Base-by-base conservation (phyloP, 2,888 invertebrate species). In the Eremobia ochroleuca region DNA sequence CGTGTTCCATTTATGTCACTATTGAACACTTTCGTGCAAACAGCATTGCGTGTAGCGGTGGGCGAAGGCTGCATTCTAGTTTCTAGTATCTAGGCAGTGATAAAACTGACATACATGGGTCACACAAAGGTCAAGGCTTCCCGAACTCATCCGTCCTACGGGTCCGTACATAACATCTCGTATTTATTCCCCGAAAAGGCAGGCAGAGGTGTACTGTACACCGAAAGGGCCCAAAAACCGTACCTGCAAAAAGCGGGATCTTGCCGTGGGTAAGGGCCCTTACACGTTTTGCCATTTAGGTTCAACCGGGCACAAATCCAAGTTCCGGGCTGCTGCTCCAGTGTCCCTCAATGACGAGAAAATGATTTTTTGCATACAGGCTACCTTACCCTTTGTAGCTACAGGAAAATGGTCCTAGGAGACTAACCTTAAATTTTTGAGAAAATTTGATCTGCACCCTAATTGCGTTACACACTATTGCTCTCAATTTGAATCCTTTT, bases 61-160 rank as follows among this genome's bases (percentile, higher is more conserved):
- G n/a, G 8, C 9, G 64, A 69, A 83, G 79, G 64, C 31, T 78
- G 83, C 83, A 78, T 49, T 58, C 55, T 79, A 76, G 52, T 77
- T 77, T 31, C 61, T 55, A 75, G 40, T 82, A 64, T 82, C 78
- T 78, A 67, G 8, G 25, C 18, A 31, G 15, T 49, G 11, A 68
- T 68, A n/a, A 21, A 67, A 34, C n/a, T 43, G 43, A 62, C 81
- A 46, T 15, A 62, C 28, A 21, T 55, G 55, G 76, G 73, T 75
- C 43, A 43, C 43, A 11, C 11, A 25, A 21, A 21, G 49, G 81
- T 77, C 77, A 80, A 28, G 21, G 34, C 34, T 79, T 21, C 34
- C 8, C 2, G 18, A 72, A 71, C 6, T 37, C 21, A 13, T 61
- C 5, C 6, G 31, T 34, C 31, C 9, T 61, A 34, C 21, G 21